Evolutionary conservation across 2,797 vertebrate species (phyloP), one percentile per base, ranked within the genome.

Genomic region (Rachycentron canadum): DNA sequence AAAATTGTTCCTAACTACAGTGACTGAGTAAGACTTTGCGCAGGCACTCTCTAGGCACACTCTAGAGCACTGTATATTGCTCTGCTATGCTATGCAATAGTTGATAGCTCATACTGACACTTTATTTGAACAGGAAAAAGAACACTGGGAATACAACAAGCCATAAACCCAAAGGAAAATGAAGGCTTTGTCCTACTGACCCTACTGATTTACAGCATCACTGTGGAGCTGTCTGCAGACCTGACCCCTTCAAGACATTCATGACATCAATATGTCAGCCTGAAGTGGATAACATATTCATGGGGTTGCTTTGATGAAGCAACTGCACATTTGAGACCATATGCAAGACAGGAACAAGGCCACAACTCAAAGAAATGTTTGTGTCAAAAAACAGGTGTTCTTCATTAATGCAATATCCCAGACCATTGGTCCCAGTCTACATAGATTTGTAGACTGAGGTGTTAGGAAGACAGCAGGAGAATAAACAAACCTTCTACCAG

Each of bases 261-360:
- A 58, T 61, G 30, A 36, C 50, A 58, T 3, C 30, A 45, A 47
- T 38, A 59, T 23, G 30, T 43, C 60, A n/a, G 23, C 53, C 41
- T 69, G 41, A 75, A 64, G 57, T 60, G 25, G 8, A 68, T 60
- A 43, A 56, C 23, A 38, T 26, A 43, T 60, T 40, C 23, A 64
- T 7, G 19, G 23, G 14, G 53, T 50, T 21, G 56, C 47, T 57
- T 56, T 36, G 59, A 65, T 59, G 61, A 69, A 49, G 26, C 53
- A 10, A 52, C 32, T 47, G 17, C 30, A 49, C 23, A 56, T 76
- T 28, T 6, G 75, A 60, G 26, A 50, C 23, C 10, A 52, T 19
- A 11, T 73, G 38, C 11, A 38, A 64, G 49, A 30, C n/a, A 49
- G 49, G 25, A 63, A 47, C 19, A 47, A 47, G 40, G 10, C 60